Evolutionary conservation across 2,113 vertebrate species (phyloP).

Genomic region (Percina caprodes): DNA sequence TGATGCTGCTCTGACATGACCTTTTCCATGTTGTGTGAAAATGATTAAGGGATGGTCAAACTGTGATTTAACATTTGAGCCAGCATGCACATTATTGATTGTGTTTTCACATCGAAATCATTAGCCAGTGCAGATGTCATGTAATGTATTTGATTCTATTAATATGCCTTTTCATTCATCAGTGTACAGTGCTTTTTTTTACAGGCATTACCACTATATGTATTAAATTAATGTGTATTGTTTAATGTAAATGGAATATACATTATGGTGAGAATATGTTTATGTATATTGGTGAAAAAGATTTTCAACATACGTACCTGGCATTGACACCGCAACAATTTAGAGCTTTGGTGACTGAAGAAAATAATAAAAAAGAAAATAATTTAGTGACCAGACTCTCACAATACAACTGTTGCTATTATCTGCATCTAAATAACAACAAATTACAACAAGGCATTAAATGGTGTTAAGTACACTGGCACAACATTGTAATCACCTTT

Average conservation of each 20-base stretch:
- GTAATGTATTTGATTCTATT: slow-evolving; percentile 46
- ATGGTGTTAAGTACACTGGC: neutral
- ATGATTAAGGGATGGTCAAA: slow-evolving; percentile 75
- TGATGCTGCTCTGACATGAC: slow-evolving; percentile 71
- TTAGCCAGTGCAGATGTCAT: slow-evolving; percentile 45
- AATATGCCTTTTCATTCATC: slow-evolving; percentile 16
- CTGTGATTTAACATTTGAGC: slow-evolving; percentile 83
- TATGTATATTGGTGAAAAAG: neutral
- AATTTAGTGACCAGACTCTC: neutral
- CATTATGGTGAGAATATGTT: neutral
- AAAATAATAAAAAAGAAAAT: neutral
- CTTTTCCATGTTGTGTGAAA: slow-evolving; percentile 78
- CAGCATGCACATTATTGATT: slow-evolving; percentile 76
- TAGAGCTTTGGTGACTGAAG: neutral
- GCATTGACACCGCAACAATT: neutral
- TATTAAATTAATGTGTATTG: neutral
- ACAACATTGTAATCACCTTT: neutral
- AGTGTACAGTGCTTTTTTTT: slow-evolving; percentile 24
- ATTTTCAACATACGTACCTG: neutral
- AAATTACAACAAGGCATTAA: neutral
- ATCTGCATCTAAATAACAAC: neutral
- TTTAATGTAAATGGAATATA: neutral
- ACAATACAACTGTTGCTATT: neutral
- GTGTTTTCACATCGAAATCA: slow-evolving; percentile 65
- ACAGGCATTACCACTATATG: neutral